Conservation (phyloP, 1,140 invertebrate genomes). For the Camponotus vicinus region DNA sequence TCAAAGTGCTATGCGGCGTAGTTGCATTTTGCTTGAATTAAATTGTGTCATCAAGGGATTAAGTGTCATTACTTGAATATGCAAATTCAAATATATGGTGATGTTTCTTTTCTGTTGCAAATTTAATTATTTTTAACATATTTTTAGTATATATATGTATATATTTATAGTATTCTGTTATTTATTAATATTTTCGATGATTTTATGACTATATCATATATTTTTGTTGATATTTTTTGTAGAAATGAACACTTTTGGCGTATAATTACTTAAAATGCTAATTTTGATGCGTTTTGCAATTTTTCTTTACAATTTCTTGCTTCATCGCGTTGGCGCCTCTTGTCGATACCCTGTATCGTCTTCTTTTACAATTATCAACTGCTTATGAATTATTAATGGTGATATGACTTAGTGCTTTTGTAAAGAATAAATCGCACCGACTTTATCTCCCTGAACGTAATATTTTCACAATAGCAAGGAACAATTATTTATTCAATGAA, state of each 20-base stretch:
- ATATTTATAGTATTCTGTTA: neutral
- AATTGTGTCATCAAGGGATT: neutral
- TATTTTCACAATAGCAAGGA: neutral
- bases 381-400: constrained; percentile 55
- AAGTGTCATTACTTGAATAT: neutral
- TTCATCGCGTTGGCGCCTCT: neutral
- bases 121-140: neutral
- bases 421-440: constrained; percentile 30
- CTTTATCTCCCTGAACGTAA: constrained; percentile 9
- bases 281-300: neutral
- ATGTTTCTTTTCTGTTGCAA: neutral
- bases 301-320: constrained; percentile 2
- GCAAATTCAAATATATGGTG: neutral
- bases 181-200: neutral
- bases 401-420: constrained; percentile 6
- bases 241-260: neutral
- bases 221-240: neutral
- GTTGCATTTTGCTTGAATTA: constrained; percentile 15
- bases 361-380: constrained; percentile 32
- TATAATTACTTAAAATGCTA: constrained; percentile 12
- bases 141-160: too few species aligned
- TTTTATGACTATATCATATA: neutral
- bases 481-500: constrained; percentile 2
- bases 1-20: neutral
- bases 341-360: constrained; percentile 11